Percentiles rank a stretch among this genome's conserved stretches.
phyloP scores from a whole-genome alignment of 2,888 invertebrate species.

The Drosophila mulleri region DNA sequence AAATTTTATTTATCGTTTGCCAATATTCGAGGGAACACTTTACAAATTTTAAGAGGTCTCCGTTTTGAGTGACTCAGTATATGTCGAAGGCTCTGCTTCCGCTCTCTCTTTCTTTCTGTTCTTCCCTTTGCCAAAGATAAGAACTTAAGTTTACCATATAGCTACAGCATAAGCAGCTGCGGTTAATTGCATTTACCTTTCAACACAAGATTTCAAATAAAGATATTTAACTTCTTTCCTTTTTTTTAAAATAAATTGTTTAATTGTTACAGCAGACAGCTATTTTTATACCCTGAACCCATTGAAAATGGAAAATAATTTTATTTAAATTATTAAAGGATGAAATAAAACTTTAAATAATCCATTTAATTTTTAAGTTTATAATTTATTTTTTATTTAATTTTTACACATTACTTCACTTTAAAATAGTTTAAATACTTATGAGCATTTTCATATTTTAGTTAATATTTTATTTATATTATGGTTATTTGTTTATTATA shows the following conservation, averaged over 20 bases:
- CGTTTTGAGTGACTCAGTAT: not conserved
- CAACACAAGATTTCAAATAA: no score
- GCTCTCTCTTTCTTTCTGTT: not conserved
- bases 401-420: no score
- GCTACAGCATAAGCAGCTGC: not conserved
- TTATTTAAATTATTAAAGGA: no score
- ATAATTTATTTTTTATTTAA: not conserved
- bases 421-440: no score
- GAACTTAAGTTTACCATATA: not conserved
- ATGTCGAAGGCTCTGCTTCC: not conserved
- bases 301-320: no score
- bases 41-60: not conserved
- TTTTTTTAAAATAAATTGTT: not conserved
- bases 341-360: no score
- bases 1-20: slow-evolving; percentile 3
- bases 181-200: not conserved
- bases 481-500: not conserved
- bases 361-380: not conserved
- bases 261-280: no score
- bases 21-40: not conserved
- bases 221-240: not conserved
- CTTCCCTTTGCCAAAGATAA: not conserved
- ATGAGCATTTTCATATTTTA: no score
- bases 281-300: no score
- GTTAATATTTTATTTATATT: no score